Base-by-base conservation (phyloP, 2,888 invertebrate species). In the Muschampia plurimacula region DNA sequence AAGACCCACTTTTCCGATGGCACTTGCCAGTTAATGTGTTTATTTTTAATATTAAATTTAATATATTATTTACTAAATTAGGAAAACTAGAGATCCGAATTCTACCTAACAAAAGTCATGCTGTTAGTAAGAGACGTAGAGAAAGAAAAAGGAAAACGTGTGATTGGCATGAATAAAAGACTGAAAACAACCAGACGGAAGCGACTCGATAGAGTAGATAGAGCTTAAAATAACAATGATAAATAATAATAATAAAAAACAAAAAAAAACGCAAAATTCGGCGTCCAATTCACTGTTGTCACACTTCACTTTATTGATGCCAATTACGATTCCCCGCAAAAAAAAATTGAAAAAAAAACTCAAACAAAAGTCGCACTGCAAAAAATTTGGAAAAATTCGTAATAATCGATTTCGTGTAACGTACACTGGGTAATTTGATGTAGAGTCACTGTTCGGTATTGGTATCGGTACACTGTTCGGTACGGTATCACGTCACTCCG, bases 281-380 rank as follows among this genome's bases (percentile, higher is more conserved):
- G 83, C 84, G 89, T 90, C 90, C 90, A 77, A 59, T 55, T 55
- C 92, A 90, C 89, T 88, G 89, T 85, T 84, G 83, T 77, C 74
- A 91, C 75, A 91, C 92, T 89, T 89, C 92, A 93, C 93, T 91
- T 90, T 90, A 86, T 87, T 84, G 89, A 93, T 93, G 93, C 94
- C 93, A 93, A 93, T 94, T 90, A 92, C 93, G 93, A 87, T 87
- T 89, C 89, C 88, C 89, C 83, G 55, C 67, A 52, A 59, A 60
- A 66, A 62, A 68, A 68, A 60, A 36, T 12, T 36, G n/a, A 32
- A 52, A 68, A 60, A 68, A 68, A 68, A 66, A 62, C 5, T 49
- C 22, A 36, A 57, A 28, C 69, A 70, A 39, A 39, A 39, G 6
- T 52, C 15, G 52, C 71, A 32, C 57, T 32, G 22, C 57, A 59